These are phyloP conservation scores for Cyclophora punctaria DNA, from an alignment of 2,888 invertebrate species.

Conservation along the genomic window DNA sequence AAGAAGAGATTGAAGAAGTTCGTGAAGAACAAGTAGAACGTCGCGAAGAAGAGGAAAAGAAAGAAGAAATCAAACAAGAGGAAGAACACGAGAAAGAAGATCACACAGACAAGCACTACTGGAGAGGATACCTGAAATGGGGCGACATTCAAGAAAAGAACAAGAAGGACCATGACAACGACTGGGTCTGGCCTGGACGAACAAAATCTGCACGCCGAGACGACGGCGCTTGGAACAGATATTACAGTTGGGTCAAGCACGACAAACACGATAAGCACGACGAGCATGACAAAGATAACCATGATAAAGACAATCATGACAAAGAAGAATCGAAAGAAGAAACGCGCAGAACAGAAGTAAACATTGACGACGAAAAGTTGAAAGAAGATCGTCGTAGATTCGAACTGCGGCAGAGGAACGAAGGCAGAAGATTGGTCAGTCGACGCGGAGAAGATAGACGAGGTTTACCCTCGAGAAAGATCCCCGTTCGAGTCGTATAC, in stretches of 20 bases:
- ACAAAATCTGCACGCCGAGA: no score
- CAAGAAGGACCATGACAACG: no score
- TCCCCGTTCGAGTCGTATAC: no score
- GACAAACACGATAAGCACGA: neutral
- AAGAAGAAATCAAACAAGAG: neutral
- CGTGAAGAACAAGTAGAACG: constrained; percentile 5
- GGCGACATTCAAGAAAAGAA: neutral
- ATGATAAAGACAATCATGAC: neutral
- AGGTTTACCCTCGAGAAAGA: no score
- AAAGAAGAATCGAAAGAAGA: constrained; percentile 1
- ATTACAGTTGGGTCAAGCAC: no score
- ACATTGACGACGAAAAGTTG: neutral
- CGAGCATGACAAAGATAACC: constrained; percentile 1
- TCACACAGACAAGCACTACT: neutral
- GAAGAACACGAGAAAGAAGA: neutral
- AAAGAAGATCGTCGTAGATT: neutral
- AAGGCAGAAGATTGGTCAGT: neutral
- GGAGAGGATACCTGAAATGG: constrained; percentile 8
- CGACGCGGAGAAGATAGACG: neutral
- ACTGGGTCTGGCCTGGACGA: no score
- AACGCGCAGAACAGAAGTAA: neutral
- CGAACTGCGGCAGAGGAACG: constrained; percentile 1
- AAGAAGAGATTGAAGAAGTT: constrained; percentile 1
- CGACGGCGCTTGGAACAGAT: no score
- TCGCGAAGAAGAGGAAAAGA: constrained; percentile 5